phyloP scores from a whole-genome alignment of 2,113 vertebrate genomes.

The Ariopsis seemanni region DNA sequence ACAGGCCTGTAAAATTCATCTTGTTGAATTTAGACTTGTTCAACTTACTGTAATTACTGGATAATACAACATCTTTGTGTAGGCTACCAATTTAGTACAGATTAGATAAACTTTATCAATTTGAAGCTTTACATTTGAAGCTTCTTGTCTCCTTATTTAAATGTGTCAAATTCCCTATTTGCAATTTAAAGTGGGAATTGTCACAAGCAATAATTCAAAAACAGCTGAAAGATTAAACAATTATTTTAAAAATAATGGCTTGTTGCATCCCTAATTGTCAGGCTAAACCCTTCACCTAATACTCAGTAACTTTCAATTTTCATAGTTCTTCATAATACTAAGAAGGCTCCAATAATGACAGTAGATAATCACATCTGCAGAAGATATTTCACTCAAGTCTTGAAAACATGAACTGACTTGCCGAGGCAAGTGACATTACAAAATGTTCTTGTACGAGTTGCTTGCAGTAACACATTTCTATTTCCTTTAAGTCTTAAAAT shows the following conservation, averaged over 20 bases:
- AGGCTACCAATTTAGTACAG: background rate
- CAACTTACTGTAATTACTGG: too few species aligned
- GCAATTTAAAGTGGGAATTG: background rate
- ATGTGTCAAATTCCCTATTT: background rate
- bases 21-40: too few species aligned
- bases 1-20: too few species aligned
- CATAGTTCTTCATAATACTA: background rate
- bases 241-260: background rate
- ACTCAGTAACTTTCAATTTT: background rate
- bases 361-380: background rate
- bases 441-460: background rate
- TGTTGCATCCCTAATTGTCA: background rate
- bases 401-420: background rate
- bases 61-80: too few species aligned
- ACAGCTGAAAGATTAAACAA: background rate
- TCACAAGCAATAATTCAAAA: background rate
- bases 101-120: background rate
- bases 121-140: background rate
- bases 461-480: background rate
- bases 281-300: background rate
- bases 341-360: background rate
- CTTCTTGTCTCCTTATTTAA: background rate
- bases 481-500: background rate
- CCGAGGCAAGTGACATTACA: background rate
- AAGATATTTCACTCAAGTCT: background rate